phyloP scores from a whole-genome alignment of 2,113 vertebrate species.

The Hydrochoerus hydrochaeris region DNA sequence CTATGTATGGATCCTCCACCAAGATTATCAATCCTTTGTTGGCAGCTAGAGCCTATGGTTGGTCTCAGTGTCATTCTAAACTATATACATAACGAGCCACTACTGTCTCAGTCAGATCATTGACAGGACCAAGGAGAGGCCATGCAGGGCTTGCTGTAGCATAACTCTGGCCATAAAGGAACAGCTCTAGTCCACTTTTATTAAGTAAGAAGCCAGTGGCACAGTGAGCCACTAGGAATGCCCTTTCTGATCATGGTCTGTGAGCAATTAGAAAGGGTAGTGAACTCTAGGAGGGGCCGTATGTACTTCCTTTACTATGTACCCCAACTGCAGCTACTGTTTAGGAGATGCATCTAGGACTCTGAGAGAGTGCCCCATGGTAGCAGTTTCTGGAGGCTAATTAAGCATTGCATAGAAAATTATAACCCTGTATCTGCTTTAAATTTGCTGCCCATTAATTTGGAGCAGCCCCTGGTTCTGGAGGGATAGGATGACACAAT shows the following conservation, averaged over 20 bases:
- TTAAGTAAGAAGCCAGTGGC: constrained; percentile 43
- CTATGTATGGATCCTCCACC: background rate
- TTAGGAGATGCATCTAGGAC: background rate
- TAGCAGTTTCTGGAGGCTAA: constrained; percentile 65
- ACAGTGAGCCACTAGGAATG: background rate
- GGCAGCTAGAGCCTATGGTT: constrained; percentile 45
- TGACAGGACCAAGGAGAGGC: constrained; percentile 38
- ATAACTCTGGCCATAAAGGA: background rate
- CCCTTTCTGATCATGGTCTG: constrained; percentile 9
- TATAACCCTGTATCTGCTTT: constrained; percentile 57
- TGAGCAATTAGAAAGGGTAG: constrained; percentile 41
- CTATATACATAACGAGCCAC: constrained; percentile 31
- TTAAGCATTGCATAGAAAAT: constrained; percentile 61
- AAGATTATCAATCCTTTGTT: background rate
- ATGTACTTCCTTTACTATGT: background rate
- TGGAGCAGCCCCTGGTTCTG: constrained; percentile 55
- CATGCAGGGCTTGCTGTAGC: background rate
- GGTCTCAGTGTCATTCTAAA: constrained; percentile 57
- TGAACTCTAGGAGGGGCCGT: background rate
- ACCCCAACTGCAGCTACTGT: background rate
- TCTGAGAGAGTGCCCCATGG: constrained; percentile 29
- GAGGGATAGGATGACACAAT: constrained; percentile 44
- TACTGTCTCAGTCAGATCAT: constrained; percentile 35
- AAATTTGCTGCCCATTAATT: constrained; percentile 67
- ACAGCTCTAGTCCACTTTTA: background rate